phyloP scores from a whole-genome alignment of 1,140 invertebrate genomes.

The Pseudoatta argentina region DNA sequence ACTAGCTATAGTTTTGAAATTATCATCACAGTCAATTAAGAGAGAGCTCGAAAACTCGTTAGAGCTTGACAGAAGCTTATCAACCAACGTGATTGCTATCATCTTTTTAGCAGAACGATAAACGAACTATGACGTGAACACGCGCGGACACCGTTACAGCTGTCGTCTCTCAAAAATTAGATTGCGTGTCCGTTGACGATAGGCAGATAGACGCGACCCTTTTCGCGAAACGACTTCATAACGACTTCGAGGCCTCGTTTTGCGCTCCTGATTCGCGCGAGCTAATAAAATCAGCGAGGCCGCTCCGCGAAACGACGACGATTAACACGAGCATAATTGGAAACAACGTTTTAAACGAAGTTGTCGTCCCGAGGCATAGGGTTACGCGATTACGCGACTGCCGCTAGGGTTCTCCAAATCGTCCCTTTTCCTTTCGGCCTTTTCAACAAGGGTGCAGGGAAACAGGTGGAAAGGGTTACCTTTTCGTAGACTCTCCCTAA shows the following conservation, averaged over 20 bases:
- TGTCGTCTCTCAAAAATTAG: slow-evolving; percentile 50
- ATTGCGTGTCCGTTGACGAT: slow-evolving; percentile 51
- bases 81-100: slow-evolving; percentile 20
- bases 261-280: slow-evolving; percentile 48
- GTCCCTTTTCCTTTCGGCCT: slow-evolving; percentile 33
- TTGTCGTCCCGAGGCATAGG: slow-evolving; percentile 45
- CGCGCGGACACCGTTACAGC: slow-evolving; percentile 17
- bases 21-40: neutral
- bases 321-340: slow-evolving; percentile 66
- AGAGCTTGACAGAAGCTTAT: neutral
- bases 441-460: neutral
- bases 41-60: slow-evolving; percentile 16
- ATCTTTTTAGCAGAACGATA: neutral
- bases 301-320: slow-evolving; percentile 32
- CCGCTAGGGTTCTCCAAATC: slow-evolving; percentile 1
- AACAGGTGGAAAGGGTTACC: slow-evolving; percentile 55
- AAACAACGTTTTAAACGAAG: slow-evolving; percentile 63
- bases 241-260: slow-evolving; percentile 51
- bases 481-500: slow-evolving; percentile 42
- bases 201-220: slow-evolving; percentile 12
- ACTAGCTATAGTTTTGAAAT: neutral
- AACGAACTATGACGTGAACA: slow-evolving; percentile 8
- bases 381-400: slow-evolving; percentile 65
- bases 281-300: slow-evolving; percentile 51
- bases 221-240: slow-evolving; percentile 50